These are phyloP conservation scores for Agriotes lineatus DNA, from an alignment of 2,888 invertebrate species.

Conservation along the genomic window DNA sequence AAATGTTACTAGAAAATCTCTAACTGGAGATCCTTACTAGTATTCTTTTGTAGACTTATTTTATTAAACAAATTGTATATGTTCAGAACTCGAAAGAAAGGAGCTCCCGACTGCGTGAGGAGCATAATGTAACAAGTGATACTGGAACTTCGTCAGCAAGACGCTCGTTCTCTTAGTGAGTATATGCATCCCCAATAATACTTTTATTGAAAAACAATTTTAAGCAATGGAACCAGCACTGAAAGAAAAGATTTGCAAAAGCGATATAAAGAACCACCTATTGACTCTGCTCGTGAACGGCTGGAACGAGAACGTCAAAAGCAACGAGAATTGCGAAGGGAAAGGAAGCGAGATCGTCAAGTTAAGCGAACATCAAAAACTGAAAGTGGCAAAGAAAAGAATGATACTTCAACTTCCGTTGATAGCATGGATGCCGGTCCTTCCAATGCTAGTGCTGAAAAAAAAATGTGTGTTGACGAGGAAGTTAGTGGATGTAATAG, in stretches of 20 bases:
- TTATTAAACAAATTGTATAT: not conserved
- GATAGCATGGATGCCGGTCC: slow-evolving; percentile 55
- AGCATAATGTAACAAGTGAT: slow-evolving; percentile 54
- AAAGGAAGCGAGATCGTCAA: slow-evolving; percentile 58
- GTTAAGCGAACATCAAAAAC: slow-evolving; percentile 58
- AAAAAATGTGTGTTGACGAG: slow-evolving; percentile 59
- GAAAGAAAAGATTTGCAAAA: slow-evolving; percentile 62
- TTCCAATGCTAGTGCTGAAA: slow-evolving; percentile 51
- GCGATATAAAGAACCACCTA: slow-evolving; percentile 60
- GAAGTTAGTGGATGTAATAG: slow-evolving; percentile 65
- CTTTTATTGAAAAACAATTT: not conserved
- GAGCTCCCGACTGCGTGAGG: slow-evolving; percentile 58
- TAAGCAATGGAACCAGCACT: slow-evolving; percentile 50
- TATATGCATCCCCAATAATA: not conserved
- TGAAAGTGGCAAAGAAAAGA: slow-evolving; percentile 44
- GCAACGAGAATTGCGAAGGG: slow-evolving; percentile 40
- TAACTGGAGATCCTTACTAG: not conserved
- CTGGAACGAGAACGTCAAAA: slow-evolving; percentile 54
- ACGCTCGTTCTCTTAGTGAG: slow-evolving; percentile 48
- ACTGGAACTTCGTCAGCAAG: slow-evolving; percentile 42
- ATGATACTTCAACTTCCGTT: slow-evolving; percentile 41
- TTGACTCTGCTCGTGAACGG: slow-evolving; percentile 56
- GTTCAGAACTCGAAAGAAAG: slow-evolving; percentile 59
- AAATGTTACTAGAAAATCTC: no score
- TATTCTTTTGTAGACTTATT: not conserved